Evolutionary conservation across 2,797 vertebrate species (phyloP), one percentile per base, ranked within the genome.

Genomic region (Galagoides demidoff): DNA sequence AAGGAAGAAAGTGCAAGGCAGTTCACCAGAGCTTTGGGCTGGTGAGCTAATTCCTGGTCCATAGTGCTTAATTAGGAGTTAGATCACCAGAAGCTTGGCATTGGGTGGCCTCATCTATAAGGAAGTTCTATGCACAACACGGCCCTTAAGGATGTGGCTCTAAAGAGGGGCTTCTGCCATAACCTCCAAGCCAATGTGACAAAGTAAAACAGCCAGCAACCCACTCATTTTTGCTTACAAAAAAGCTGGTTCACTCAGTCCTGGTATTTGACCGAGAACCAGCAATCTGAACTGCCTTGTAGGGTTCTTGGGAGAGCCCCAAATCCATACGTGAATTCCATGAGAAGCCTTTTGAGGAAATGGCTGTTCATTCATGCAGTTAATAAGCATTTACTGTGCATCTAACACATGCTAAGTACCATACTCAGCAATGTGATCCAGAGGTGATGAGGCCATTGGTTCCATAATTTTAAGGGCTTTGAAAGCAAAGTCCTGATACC

Each of bases 171-270:
- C 7, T 77, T 57, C 55, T 61, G 68, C 66, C 76, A 83, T n/a
- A 76, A 81, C 79, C 66, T 78, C 55, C 43, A 92, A 82, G 31
- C 16, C 45, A 83, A 34, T 17, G 61, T 71, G 37, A 90, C 84
- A 74, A 85, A 96, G 73, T 34, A 52, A 71, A 92, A 55, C 23
- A n/a, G 78, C 63, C 63, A 93, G 61, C 16, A 74, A 74, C 29
- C 34, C 49, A 68, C 39, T 93, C 45, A 45, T 12, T 79, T 93
- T 74, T 73, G 73, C 73, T 89, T 96, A 29, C 49, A 90, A 85
- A 88, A 25, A 63, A 55, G 19, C 11, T 63, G 20, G 34, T 85
- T 10, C 29, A 14, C n/a, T 81, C 12, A 34, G 25, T n/a, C 7
- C 39, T 92, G 39, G 59, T 34, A 16, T 43, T 29, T 16, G 82